Base-by-base conservation (phyloP, 1,140 invertebrate species). In the Ceratitis capitata region DNA sequence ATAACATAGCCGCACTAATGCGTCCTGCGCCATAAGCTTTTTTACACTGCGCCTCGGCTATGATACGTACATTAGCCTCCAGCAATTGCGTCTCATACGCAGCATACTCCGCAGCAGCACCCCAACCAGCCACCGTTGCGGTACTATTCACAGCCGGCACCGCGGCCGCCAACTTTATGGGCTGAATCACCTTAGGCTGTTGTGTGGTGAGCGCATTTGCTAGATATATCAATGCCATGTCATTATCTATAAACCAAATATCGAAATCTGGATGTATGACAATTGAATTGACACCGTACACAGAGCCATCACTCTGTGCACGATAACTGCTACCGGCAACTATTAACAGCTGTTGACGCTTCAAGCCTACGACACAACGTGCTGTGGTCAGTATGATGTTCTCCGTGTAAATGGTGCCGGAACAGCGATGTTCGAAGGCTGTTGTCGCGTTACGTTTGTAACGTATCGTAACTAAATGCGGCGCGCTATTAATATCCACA, bases 331-430 rank as follows among this genome's bases (percentile, higher is more conserved):
- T 83, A 16, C 86, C 86, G 26, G 86, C 86, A 10, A 58, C 47
- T 49, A 86, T 49, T 26, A 61, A 39, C 35, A 86, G 9, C 23
- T 84, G 82, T 42, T 53, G 58, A 26, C 3, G 16, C 23, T 83
- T 12, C 42, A 84, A 35, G 47, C 85, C 86, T 51, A 74, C 61
- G 14, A 86, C 49, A 84, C 95, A 95, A 88, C 95, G 94, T 16
- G 92, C 94, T 1, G 94, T 94, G 0, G 94, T 94, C 1, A 95
- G 16, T 1, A 94, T 90, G 87, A 90, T 93, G 10, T 92, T 85
- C 2, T 87, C n/a, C 2, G 87, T 88, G 26, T 95, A 92, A 84
- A 95, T 93, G 9, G 93, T 91, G 14, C 93, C 95, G 3, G 94
- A 94, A 87, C 94, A 95, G 32, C 83, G 82, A 51, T 86, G 85